phyloP scores from a whole-genome alignment of 2,113 vertebrate genomes.

The Ascaphus truei region DNA sequence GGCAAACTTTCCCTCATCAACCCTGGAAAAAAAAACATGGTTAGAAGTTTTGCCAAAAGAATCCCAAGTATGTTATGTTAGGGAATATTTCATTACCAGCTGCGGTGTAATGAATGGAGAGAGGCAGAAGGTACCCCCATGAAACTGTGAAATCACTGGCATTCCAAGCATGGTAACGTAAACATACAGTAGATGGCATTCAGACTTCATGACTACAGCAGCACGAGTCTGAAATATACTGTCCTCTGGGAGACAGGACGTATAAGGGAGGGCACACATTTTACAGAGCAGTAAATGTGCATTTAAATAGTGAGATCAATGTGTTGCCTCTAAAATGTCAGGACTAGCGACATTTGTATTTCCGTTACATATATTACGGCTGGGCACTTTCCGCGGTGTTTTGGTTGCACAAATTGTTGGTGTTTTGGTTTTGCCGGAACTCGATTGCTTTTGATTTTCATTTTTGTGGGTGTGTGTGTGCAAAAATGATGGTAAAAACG shows the following conservation, averaged over 20 bases:
- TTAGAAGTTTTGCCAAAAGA: constrained; percentile 3
- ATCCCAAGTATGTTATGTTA: constrained; percentile 20
- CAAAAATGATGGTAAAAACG: no score
- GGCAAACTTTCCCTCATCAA: neutral
- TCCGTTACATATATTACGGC: no score
- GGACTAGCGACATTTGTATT: no score
- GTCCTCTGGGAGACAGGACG: neutral
- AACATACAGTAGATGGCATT: constrained; percentile 28
- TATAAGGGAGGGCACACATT: neutral
- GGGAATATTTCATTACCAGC: constrained; percentile 20
- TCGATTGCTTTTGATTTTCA: no score
- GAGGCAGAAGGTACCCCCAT: constrained; percentile 7
- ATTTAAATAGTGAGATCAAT: neutral
- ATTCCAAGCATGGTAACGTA: constrained; percentile 27
- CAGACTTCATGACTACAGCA: neutral
- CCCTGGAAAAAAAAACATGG: neutral
- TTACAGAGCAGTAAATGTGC: neutral
- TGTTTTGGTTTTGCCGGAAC: no score
- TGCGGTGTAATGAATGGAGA: constrained; percentile 21
- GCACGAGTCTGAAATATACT: constrained; percentile 5
- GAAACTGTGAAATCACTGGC: neutral
- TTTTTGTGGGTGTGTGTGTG: no score
- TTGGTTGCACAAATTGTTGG: no score
- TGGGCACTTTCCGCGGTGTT: no score
- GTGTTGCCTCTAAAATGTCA: no score